Conservation (phyloP, 2,797 vertebrate species). For the Phylloscopus collybita region DNA sequence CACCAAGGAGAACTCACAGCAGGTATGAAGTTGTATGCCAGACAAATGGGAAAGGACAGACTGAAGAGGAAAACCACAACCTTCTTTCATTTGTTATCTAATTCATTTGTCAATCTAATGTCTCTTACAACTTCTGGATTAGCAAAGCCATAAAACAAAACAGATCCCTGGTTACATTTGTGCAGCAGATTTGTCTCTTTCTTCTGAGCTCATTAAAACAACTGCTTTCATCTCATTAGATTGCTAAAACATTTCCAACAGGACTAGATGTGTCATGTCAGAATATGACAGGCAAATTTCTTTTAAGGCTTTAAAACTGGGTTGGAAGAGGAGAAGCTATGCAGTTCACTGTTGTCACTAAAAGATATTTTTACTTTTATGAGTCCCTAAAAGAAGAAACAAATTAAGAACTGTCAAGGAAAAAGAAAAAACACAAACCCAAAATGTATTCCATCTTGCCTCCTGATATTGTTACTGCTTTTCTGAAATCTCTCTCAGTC, state of each 20-base stretch:
- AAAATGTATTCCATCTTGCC: slow-evolving; percentile 40
- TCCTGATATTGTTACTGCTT: slow-evolving; percentile 30
- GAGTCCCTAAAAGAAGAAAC: slow-evolving; percentile 67
- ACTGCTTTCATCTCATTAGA: slow-evolving; percentile 44
- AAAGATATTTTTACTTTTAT: slow-evolving; percentile 70
- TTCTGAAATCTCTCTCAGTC: slow-evolving; percentile 17
- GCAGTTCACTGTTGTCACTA: slow-evolving; percentile 44
- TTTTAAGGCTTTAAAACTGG: slow-evolving; percentile 58
- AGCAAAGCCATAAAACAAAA: slow-evolving; percentile 43
- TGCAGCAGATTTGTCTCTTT: slow-evolving; percentile 43
- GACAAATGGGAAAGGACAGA: not conserved
- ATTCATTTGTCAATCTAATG: not conserved
- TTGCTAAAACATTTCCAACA: slow-evolving; percentile 34
- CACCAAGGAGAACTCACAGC: not conserved
- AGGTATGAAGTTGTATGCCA: not conserved
- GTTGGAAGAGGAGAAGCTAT: slow-evolving; percentile 48
- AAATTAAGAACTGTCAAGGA: slow-evolving; percentile 65
- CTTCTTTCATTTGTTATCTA: not conserved
- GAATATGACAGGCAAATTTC: slow-evolving; percentile 62
- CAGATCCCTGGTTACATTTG: slow-evolving; percentile 32
- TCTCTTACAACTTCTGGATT: slow-evolving; percentile 13
- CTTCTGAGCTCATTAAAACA: slow-evolving; percentile 40
- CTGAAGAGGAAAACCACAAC: not conserved
- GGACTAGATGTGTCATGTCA: slow-evolving; percentile 55
- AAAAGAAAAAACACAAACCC: slow-evolving; percentile 38